A percentile compares a stretch with the other conserved stretches of the same genome.
These are phyloP conservation scores for Dromiciops gliroides DNA, from an alignment of 2,113 vertebrate genomes.

Conservation along the genomic window DNA sequence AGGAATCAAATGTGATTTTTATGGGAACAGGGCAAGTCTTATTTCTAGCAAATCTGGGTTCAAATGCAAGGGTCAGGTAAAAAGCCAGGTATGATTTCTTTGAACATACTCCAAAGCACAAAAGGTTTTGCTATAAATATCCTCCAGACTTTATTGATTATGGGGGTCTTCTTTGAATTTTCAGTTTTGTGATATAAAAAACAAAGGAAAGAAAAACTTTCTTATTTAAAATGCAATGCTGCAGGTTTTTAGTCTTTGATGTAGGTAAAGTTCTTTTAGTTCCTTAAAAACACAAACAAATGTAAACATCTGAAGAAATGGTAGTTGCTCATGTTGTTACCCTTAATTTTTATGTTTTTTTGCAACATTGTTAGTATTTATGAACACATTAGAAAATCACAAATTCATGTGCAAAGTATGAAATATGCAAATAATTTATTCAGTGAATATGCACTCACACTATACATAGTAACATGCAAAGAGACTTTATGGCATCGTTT, in stretches of 20 bases:
- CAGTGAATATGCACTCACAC: slow-evolving; percentile 52
- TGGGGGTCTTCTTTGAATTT: background rate
- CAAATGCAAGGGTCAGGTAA: slow-evolving; percentile 25
- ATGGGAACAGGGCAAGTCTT: background rate
- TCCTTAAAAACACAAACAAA: slow-evolving; percentile 52
- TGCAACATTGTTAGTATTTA: slow-evolving; percentile 14
- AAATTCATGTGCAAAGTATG: slow-evolving; percentile 48
- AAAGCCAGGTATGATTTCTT: background rate
- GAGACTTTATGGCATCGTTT: slow-evolving; percentile 46
- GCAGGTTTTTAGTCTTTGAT: slow-evolving; percentile 63
- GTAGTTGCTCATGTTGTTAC: slow-evolving; percentile 36
- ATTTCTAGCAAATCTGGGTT: background rate
- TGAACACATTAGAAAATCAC: slow-evolving; percentile 43
- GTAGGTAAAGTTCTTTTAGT: slow-evolving; percentile 63
- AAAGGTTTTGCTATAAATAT: background rate
- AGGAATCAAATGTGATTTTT: background rate
- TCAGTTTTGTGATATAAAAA: slow-evolving; percentile 13
- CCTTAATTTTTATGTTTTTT: slow-evolving; percentile 65
- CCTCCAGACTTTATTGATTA: background rate
- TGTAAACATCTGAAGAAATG: slow-evolving; percentile 34
- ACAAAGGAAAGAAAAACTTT: slow-evolving; percentile 32
- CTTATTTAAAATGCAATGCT: slow-evolving; percentile 71
- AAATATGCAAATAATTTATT: slow-evolving; percentile 66
- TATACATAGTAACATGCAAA: slow-evolving; percentile 56
- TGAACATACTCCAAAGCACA: slow-evolving; percentile 9